Conservation (phyloP, 2,888 invertebrate genomes). For the Ennomos fuscantarius region DNA sequence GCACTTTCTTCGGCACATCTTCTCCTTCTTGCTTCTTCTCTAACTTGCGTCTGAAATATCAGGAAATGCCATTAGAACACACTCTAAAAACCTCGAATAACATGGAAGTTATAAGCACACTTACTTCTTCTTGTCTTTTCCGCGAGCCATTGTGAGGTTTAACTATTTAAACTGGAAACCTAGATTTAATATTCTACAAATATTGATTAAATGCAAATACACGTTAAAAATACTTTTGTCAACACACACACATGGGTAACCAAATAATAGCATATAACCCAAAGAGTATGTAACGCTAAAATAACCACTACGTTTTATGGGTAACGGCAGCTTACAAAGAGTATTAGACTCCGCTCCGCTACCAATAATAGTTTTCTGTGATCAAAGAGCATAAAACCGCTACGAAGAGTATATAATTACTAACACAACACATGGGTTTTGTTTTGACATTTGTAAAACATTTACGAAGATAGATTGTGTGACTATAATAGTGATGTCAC, state of each 20-base stretch:
- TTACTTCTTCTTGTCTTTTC: conserved; percentile 81
- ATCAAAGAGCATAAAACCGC: no score
- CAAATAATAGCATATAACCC: no score
- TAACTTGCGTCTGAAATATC: conserved; percentile 68
- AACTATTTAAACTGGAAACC: neutral
- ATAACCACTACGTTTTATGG: no score
- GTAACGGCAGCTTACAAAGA: no score
- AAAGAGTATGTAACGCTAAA: no score
- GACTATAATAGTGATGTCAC: no score
- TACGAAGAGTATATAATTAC: no score
- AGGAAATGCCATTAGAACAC: conserved; percentile 24
- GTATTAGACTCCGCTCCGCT: no score
- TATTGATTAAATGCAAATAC: neutral
- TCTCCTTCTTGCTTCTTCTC: conserved; percentile 81
- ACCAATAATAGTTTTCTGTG: no score
- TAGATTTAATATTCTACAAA: neutral
- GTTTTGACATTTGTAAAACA: conserved; percentile 3
- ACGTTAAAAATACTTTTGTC: neutral
- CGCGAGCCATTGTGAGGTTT: conserved; percentile 69
- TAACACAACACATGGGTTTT: no score
- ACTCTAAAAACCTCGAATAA: conserved; percentile 26
- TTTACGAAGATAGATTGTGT: conserved; percentile 7
- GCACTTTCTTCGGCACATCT: conserved; percentile 82
- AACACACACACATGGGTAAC: conserved; percentile 11
- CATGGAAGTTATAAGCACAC: conserved; percentile 53